Evolutionary conservation across 1,140 invertebrate genomes (phyloP), one percentile per base, ranked within the genome.

Genomic region (Bradynema listronoti): DNA sequence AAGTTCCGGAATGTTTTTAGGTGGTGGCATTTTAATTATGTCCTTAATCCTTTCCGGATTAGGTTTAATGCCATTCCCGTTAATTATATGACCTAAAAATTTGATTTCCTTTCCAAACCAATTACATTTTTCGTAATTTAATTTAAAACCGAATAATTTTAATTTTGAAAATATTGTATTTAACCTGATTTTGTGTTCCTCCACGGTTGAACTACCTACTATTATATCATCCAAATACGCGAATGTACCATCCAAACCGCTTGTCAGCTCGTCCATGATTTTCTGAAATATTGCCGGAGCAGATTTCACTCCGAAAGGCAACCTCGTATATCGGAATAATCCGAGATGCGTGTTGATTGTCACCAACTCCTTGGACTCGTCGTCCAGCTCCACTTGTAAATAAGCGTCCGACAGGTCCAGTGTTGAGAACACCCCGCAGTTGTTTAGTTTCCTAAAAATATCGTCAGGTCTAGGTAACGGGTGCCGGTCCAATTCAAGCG

Each of bases 281-380:
- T 76, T 36, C 64, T 84, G 80, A 61, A 84, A 84, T 56, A 81
- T 78, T n/a, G 74, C 65, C 19, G 82, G 80, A 0, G 81, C 80
- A 16, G 75, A 77, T 56, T 78, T 77, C 4, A 84, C 75, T 9
- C 80, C 82, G 74, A 82, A 84, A 4, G 72, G 76, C 7, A 83
- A 49, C 39, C 78, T 25, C 29, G 61, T 24, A 43, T 67, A 73
- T 16, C 43, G 47, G 39, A 46, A 71, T 27, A 66, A 39, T 2
- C 71, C 69, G 5, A 2, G 11, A 16, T 67, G 69, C 11, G 71
- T 73, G 51, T 51, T 65, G 16, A 71, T 62, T 9, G 43, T 43
- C 6, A 52, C 24, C 11, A 41, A 22, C 33, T 67, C 30, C 56
- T 70, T 74, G 7, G 69, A 61, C 19, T 71, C 58, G 0, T 70